Evolutionary conservation across 2,797 vertebrate species (phyloP).

Genomic region (Masticophis lateralis): DNA sequence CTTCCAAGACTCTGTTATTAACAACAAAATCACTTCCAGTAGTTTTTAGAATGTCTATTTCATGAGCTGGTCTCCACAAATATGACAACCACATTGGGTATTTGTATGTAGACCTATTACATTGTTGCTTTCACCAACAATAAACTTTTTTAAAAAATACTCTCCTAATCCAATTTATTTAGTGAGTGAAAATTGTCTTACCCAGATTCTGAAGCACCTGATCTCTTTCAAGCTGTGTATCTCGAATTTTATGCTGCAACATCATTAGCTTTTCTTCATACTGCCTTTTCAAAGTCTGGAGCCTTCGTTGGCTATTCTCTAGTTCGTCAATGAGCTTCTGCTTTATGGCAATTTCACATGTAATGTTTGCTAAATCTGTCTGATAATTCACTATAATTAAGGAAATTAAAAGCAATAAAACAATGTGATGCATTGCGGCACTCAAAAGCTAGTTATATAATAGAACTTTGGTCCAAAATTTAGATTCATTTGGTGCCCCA

Average conservation of each 20-base stretch:
- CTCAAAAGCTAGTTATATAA: background rate
- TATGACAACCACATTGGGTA: background rate
- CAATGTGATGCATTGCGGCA: background rate
- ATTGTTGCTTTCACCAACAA: background rate
- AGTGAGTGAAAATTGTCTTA: conserved; percentile 58
- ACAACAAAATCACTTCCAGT: background rate
- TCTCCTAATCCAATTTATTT: background rate
- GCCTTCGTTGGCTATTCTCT: conserved; percentile 93
- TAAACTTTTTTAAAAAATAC: background rate
- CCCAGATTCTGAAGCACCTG: conserved; percentile 93
- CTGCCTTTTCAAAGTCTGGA: conserved; percentile 93
- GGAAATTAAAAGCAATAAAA: conserved; percentile 6
- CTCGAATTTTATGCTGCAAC: conserved; percentile 93
- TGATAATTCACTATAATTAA: conserved; percentile 83
- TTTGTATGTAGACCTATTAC: background rate
- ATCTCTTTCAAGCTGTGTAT: conserved; percentile 95
- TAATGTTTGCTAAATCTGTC: conserved; percentile 94
- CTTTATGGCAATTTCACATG: conserved; percentile 98
- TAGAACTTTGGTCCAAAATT: background rate
- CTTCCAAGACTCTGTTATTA: background rate
- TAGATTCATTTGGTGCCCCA: background rate
- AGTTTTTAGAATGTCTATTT: background rate
- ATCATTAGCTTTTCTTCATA: conserved; percentile 96
- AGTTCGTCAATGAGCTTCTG: conserved; percentile 96
- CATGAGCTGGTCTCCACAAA: background rate